Conservation (phyloP, 30 jellyfish, hydroid and myxozoan species). For the Mastigias papua region DNA sequence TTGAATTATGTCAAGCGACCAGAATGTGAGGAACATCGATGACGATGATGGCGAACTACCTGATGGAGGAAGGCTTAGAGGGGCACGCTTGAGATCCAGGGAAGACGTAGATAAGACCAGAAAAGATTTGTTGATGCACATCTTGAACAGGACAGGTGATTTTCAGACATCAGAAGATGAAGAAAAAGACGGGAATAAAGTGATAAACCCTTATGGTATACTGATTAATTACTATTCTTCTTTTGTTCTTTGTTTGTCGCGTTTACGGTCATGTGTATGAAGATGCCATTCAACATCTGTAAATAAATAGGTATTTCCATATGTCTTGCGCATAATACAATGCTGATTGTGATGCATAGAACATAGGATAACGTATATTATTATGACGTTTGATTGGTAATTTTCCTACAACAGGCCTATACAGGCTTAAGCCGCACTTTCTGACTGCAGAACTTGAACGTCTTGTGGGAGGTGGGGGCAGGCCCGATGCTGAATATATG, state of each 20-base stretch:
- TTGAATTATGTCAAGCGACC: constrained; percentile 20
- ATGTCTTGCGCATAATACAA: no score
- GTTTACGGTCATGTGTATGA: background rate
- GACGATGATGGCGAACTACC: constrained; percentile 47
- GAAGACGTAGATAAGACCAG: constrained; percentile 41
- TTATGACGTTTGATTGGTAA: no score
- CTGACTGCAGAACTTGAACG: no score
- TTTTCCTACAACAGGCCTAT: no score
- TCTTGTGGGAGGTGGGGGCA: no score
- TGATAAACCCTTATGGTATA: constrained; percentile 26
- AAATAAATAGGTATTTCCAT: no score
- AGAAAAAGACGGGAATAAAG: constrained; percentile 8
- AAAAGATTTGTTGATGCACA: constrained; percentile 58
- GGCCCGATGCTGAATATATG: no score
- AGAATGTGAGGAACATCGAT: background rate
- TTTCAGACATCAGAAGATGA: constrained; percentile 27
- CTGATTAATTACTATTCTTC: background rate
- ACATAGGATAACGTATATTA: no score
- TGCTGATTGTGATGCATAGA: no score
- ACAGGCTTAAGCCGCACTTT: no score
- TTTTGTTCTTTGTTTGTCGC: background rate
- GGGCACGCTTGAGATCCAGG: constrained; percentile 18
- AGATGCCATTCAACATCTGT: background rate
- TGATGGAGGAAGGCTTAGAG: constrained; percentile 3
- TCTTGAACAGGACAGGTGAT: constrained; percentile 38